These are phyloP conservation scores for Drosophila neutralis DNA, from an alignment of 2,888 invertebrate genomes.

Conservation along the genomic window DNA sequence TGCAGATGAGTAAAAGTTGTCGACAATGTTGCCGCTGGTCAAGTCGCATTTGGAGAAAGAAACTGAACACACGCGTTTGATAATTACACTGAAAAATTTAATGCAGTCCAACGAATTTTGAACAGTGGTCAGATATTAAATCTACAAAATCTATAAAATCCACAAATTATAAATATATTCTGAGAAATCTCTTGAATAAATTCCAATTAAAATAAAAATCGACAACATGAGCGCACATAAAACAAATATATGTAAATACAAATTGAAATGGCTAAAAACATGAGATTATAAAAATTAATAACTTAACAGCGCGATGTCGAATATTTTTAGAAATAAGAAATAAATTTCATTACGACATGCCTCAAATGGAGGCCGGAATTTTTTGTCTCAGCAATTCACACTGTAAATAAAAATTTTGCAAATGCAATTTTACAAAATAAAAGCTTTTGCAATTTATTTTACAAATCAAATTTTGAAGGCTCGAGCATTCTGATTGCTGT, in stretches of 20 bases:
- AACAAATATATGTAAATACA: conserved; percentile 18
- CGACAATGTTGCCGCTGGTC: conserved; percentile 28
- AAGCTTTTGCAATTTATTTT: not conserved
- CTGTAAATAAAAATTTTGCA: not conserved
- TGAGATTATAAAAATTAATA: conserved; percentile 24
- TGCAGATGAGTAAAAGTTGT: conserved; percentile 72
- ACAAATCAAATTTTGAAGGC: not conserved
- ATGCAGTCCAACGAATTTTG: not conserved
- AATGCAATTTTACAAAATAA: not conserved
- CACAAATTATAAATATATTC: conserved; percentile 16
- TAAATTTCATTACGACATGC: not conserved
- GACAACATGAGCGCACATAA: conserved; percentile 18
- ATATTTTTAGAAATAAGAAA: not conserved
- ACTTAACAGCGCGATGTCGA: not conserved
- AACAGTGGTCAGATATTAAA: conserved; percentile 9
- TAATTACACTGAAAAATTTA: conserved; percentile 16
- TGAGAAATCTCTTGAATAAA: conserved; percentile 5
- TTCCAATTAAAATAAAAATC: conserved; percentile 14
- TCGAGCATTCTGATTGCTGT: not conserved
- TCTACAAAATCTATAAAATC: conserved; percentile 25
- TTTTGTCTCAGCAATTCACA: not conserved
- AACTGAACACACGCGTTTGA: conserved; percentile 16
- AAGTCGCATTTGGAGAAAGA: conserved; percentile 13
- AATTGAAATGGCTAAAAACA: conserved; percentile 21
- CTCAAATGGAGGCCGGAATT: not conserved